Conservation (phyloP, 2,797 vertebrate species). For the Lutjanus argentimaculatus region DNA sequence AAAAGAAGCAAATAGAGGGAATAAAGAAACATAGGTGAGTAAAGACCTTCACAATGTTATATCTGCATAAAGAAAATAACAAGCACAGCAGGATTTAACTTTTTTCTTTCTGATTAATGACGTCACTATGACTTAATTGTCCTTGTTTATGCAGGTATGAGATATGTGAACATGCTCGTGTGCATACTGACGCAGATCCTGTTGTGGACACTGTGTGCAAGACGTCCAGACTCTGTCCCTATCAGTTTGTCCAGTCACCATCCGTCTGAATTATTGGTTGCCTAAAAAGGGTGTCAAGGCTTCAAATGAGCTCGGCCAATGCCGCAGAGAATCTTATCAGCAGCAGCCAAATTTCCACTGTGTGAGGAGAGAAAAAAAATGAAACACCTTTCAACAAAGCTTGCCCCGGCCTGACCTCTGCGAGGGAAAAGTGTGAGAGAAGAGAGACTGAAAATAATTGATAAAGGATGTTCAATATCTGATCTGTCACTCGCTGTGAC, state of each 20-base stretch:
- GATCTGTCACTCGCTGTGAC: conserved; percentile 21
- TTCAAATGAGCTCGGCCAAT: conserved; percentile 42
- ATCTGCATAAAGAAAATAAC: conserved; percentile 10
- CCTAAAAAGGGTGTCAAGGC: conserved; percentile 49
- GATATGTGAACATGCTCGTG: conserved; percentile 2
- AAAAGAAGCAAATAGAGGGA: neutral
- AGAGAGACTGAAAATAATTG: conserved; percentile 48
- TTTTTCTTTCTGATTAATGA: conserved; percentile 11
- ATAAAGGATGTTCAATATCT: conserved; percentile 50
- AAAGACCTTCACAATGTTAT: neutral
- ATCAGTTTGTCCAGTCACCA: conserved; percentile 57
- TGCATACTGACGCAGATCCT: conserved; percentile 50
- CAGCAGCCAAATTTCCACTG: conserved; percentile 52
- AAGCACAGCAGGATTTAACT: conserved; percentile 3
- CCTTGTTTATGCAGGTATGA: conserved; percentile 49
- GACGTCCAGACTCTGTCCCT: conserved; percentile 49
- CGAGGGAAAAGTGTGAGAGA: neutral
- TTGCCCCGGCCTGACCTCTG: conserved; percentile 21
- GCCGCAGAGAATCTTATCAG: conserved; percentile 58
- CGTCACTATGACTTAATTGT: neutral
- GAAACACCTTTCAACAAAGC: conserved; percentile 38
- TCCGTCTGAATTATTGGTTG: conserved; percentile 53
- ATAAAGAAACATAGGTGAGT: neutral
- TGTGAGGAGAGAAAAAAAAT: conserved; percentile 19
- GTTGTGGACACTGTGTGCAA: conserved; percentile 51